These are phyloP conservation scores for Centruroides sculpturatus DNA, from an alignment of 1,140 invertebrate species.

Conservation along the genomic window DNA sequence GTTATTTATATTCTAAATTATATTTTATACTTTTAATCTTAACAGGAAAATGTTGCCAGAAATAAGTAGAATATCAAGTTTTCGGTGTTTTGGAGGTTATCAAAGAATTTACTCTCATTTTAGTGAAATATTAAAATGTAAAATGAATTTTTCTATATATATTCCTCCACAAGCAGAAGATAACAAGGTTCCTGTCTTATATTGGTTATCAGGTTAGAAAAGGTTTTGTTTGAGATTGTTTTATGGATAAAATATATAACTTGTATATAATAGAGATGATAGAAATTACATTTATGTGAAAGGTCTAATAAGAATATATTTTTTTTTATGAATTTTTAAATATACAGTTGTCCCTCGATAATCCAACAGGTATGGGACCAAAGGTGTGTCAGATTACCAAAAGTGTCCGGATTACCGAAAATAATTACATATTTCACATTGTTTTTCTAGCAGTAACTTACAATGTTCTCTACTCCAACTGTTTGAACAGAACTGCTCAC, in stretches of 20 bases:
- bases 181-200: slow-evolving; percentile 62
- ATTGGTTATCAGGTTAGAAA: slow-evolving; percentile 64
- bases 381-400: too few relatives aligned
- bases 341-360: too few relatives aligned
- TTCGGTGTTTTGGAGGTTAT: slow-evolving; percentile 60
- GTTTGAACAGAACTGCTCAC: too few relatives aligned
- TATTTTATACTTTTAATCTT: not conserved
- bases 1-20: too few relatives aligned
- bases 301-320: too few relatives aligned
- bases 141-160: slow-evolving; percentile 87
- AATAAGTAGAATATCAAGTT: slow-evolving; percentile 21
- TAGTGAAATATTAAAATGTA: slow-evolving; percentile 61
- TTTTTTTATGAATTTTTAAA: too few relatives aligned
- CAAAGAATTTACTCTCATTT: slow-evolving; percentile 72
- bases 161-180: slow-evolving; percentile 60
- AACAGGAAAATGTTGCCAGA: not conserved
- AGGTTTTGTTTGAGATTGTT: not conserved
- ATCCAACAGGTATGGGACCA: too few relatives aligned
- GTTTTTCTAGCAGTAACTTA: too few relatives aligned
- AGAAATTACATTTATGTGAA: too few relatives aligned
- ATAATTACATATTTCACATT: too few relatives aligned
- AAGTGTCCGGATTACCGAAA: too few relatives aligned
- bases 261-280: not conserved
- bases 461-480: too few relatives aligned
- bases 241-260: not conserved